Base-by-base conservation (phyloP, 2,797 vertebrate genomes). In the Rhynchonycteris naso region DNA sequence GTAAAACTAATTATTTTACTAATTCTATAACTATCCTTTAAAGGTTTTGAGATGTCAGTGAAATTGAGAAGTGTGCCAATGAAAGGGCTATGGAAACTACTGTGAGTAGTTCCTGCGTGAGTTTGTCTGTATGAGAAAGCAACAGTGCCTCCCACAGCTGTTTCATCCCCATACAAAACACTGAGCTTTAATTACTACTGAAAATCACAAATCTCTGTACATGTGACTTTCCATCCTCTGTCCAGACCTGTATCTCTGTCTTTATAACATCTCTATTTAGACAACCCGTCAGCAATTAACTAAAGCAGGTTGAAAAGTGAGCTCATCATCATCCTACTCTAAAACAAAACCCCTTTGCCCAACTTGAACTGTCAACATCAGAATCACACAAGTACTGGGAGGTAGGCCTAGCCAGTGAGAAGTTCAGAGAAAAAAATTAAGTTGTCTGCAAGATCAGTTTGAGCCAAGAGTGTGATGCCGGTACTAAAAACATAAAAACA, bases 101-200 rank as follows among this genome's bases (percentile, higher is more conserved):
- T 22, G 9, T 69, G 33, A 92, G 65, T 2, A 85, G 72, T 30
- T 75, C 82, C 61, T 75, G 52, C 68, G 47, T 72, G 15, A 82
- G 89, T 85, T 68, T 78, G 89, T 85, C 63, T 78, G 16, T 56
- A 59, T 28, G 59, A 75, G 47, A 91, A 94, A 88, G 79, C 63
- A 82, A 86, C 0, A 82, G 35, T 16, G 59, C 47, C 43, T 85
- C 61, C 66, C 43, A 90, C 3, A 88, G 88, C 50, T 59, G 47
- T 30, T 96, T 90, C 61, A 87, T 90, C 59, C 84, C 38, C 43
- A 88, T 66, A 92, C 61, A 92, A 91, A 95, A 87, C 26, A 93
- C 14, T 84, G 54, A 79, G 59, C 56, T 90, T 88, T 91, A 94
- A 94, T 92, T 90, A 90, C 8, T 63, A 92, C 58, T 93, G 79